Base-by-base conservation (phyloP, 2,113 vertebrate genomes). In the Malurus melanocephalus region DNA sequence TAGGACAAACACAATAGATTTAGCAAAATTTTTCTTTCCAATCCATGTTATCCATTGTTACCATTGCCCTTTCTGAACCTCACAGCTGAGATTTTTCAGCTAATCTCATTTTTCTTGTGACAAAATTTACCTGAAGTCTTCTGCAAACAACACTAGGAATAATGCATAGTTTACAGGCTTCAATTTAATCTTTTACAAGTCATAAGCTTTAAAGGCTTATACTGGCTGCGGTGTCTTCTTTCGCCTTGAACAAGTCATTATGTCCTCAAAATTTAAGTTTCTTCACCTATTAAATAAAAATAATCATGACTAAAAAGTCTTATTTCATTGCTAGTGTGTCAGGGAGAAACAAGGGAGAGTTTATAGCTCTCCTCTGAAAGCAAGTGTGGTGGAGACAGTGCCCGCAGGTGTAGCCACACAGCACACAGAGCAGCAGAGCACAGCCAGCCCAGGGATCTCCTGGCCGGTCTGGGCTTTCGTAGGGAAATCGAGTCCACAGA, bases 351-450 rank as follows among this genome's bases (percentile, higher is more conserved):
- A 78, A 73, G 27, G 38, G 22, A 69, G 61, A 42, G 18, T 13
- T 77, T 33, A 18, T 5, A 65, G 17, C 13, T 19, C 5, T n/a
- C 10, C 19, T 30, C 30, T 57, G 60, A 61, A 11, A 80, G 14
- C 30, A 57, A 13, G 16, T 22, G 28, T 52, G 21, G 32, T 26
- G 43, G 33, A 38, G 43, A 13, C n/a, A 53, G 19, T 18, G 42
- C 15, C 10, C 0, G 0, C 46, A 35, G 27, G 13, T 16, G 18
- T 13, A 28, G 38, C 28, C 7, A 3, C 13, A 15, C 8, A 13
- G 28, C 9, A 14, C 15, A 10, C 5, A 32, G 11, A 77, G 15
- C 18, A 51, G 49, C 28, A 74, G 35, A 38, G 24, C 27, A 40
- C 49, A 64, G 32, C 21, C 40, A 61, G 42, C 8, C 22, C 33